Evolutionary conservation across 2,888 invertebrate genomes (phyloP).

Genomic region (Toxonevra muliebris): DNA sequence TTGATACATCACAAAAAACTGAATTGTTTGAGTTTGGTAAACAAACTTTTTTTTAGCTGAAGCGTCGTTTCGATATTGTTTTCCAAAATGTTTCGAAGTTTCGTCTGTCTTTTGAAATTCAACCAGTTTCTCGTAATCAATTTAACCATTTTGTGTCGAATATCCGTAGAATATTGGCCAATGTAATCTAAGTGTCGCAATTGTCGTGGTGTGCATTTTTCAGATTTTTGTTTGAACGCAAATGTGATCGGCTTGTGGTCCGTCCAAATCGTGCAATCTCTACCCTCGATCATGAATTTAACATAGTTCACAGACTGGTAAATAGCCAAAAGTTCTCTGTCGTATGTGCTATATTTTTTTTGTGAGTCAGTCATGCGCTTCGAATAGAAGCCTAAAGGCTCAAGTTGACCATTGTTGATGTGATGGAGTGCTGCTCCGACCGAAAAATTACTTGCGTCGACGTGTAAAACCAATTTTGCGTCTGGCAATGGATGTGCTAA

Average conservation of each 20-base stretch:
- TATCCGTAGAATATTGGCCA: constrained; percentile 14
- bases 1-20: too few species aligned
- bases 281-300: too few species aligned
- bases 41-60: too few species aligned
- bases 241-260: constrained; percentile 26
- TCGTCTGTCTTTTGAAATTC: too few species aligned
- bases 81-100: too few species aligned
- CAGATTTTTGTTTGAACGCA: constrained; percentile 18
- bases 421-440: constrained; percentile 34
- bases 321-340: constrained; percentile 19
- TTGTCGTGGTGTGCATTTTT: constrained; percentile 17
- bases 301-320: too few species aligned
- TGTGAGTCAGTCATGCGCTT: constrained; percentile 20
- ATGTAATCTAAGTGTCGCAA: constrained; percentile 9
- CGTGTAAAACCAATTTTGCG: constrained; percentile 31
- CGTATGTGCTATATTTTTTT: too few species aligned
- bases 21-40: too few species aligned
- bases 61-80: too few species aligned
- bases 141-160: too few species aligned
- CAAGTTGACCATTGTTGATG: neutral
- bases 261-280: constrained; percentile 8
- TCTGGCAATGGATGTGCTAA: constrained; percentile 30
- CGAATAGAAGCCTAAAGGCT: constrained; percentile 26
- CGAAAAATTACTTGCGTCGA: constrained; percentile 36
- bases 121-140: too few species aligned